Evolutionary conservation across 2,797 vertebrate genomes (phyloP), one percentile per base, ranked within the genome.

Genomic region (Gobio occitaniae): DNA sequence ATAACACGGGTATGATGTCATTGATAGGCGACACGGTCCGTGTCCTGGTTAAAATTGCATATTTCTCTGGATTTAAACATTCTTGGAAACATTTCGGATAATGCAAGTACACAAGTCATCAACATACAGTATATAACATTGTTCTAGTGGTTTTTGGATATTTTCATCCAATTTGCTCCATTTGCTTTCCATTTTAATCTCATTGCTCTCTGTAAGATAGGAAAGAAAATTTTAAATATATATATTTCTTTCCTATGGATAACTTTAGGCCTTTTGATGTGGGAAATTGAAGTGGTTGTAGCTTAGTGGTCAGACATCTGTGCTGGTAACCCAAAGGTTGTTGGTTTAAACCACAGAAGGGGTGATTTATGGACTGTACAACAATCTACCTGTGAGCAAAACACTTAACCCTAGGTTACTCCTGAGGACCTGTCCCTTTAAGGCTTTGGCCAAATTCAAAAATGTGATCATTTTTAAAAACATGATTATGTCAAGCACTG

Each of bases 341-440:
- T 65, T 83, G 59, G 32, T 76, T 76, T 41, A 83, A 74, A 63
- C 29, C 19, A 6, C 5, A 65, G 47, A 38, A 54, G 15, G 16
- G 15, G n/a, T 82, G 70, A 50, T 83, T 76, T 83, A 54, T 68
- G 16, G n/a, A 13, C 72, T 72, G 41, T 84, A 41, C 41, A 52
- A 10, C 29, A 71, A n/a, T 75, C 44, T 65, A 3, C 48, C 41
- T 25, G 2, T 48, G 44, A 80, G 44, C 63, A 68, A 68, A 13
- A 50, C 63, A 29, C 41, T 78, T 63, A 16, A 29, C 16, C n/a
- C n/a, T 9, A 47, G 47, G 59, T 48, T 66, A 50, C 16, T 48
- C 17, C 17, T 65, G 29, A 36, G 71, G 17, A 83, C 11, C 70
- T 16, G n/a, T 21, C 56, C 17, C 12, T 74, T 17, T 65, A 48